Evolutionary conservation across 53 echinoderm and acorn worm species (phyloP).

Genomic region (Actinopyga echinites): DNA sequence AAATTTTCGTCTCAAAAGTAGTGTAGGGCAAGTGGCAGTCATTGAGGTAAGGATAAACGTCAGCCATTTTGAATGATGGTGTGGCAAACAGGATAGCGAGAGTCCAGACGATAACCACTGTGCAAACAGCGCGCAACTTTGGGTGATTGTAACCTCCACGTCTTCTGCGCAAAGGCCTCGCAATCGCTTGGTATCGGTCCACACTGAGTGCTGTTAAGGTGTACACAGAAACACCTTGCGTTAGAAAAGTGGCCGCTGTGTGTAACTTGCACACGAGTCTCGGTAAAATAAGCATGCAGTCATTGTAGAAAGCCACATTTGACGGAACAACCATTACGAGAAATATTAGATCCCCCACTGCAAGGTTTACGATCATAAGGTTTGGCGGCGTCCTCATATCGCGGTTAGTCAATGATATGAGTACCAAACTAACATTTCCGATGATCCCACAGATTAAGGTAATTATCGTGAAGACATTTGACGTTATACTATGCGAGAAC

Average conservation of each 20-base stretch:
- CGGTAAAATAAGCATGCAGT: slow-evolving; percentile 41
- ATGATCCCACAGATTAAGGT: slow-evolving; percentile 67
- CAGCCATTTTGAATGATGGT: slow-evolving; percentile 57
- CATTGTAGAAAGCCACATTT: slow-evolving; percentile 57
- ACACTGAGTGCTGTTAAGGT: slow-evolving; percentile 87
- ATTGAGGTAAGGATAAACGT: neutral
- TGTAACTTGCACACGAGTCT: slow-evolving; percentile 64
- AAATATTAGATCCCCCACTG: slow-evolving; percentile 77
- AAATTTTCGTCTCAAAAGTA: slow-evolving; percentile 37
- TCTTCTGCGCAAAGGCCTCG: slow-evolving; percentile 74
- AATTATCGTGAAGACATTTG: slow-evolving; percentile 47
- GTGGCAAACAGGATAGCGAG: slow-evolving; percentile 56
- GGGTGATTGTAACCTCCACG: slow-evolving; percentile 59
- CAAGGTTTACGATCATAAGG: slow-evolving; percentile 80
- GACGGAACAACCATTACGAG: slow-evolving; percentile 73
- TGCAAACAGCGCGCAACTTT: slow-evolving; percentile 52
- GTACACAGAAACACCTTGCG: slow-evolving; percentile 86
- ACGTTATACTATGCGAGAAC: neutral
- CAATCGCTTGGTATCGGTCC: slow-evolving; percentile 91
- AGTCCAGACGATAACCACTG: slow-evolving; percentile 69
- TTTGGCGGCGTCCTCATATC: slow-evolving; percentile 94
- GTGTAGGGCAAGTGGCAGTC: slow-evolving; percentile 57
- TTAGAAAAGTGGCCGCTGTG: slow-evolving; percentile 61
- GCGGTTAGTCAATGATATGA: slow-evolving; percentile 68
- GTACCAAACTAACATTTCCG: slow-evolving; percentile 78